Evolutionary conservation across 2,797 vertebrate genomes (phyloP), one percentile per base, ranked within the genome.

Genomic region (Mionectes olivaceus): DNA sequence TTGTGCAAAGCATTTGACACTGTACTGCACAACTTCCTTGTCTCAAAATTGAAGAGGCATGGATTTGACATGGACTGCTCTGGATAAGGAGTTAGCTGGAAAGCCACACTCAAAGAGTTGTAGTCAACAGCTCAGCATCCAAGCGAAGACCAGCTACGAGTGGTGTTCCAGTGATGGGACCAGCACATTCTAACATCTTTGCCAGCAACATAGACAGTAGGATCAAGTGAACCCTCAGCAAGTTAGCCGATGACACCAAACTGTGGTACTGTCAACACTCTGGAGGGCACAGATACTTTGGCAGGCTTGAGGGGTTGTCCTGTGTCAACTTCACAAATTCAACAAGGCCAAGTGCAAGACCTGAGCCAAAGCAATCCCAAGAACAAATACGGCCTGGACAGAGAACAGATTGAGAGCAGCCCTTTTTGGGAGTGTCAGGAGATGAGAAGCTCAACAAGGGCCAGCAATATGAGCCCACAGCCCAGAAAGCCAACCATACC

Each of bases 181-280:
- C 59, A 65, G 39, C 22, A 24, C 6, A 35, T 18, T 59, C 33
- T 12, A 41, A 18, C 30, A 28, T 14, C 18, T 39, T 59, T 41
- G 25, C 52, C 39, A 35, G 25, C 9, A 52, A 32, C 46, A 65
- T 1, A 35, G 39, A 10, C 30, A 41, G 25, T 12, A 53, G 39
- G 22, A 35, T 83, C 59, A 47, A 32, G 22, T 41, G 46, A 13
- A 35, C 6, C 22, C 33, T 59, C n/a, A 32, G 13, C 25, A 53
- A 24, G 15, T 59, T 46, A 59, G 18, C 15, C 4, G 11, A 19
- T 64, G 30, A 47, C 46, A 32, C 25, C 33, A 46, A 65, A 65
- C 7, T 24, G 7, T 4, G 10, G 17, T 44, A 28, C 11, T 70
- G 13, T 30, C 1, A 0, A 14, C 18, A 21, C 19, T 35, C n/a